phyloP scores from a whole-genome alignment of 2,113 vertebrate genomes.

The Tringa solitaria region DNA sequence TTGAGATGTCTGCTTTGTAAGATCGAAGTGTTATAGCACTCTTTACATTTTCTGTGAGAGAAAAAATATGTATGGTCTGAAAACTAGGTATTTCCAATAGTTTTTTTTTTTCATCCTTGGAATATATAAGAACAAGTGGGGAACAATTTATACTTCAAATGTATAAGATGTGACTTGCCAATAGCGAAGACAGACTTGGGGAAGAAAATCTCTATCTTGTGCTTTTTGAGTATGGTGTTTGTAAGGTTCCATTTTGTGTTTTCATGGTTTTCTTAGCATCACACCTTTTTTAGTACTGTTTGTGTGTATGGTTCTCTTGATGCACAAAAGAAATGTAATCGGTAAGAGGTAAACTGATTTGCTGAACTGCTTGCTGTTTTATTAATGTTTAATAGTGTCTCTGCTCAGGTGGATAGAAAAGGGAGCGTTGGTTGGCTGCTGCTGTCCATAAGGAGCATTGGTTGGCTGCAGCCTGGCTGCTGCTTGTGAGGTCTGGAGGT shows the following conservation, averaged over 20 bases:
- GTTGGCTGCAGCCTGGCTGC: conserved; percentile 54
- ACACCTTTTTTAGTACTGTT: background rate
- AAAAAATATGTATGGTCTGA: background rate
- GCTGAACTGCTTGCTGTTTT: conserved; percentile 42
- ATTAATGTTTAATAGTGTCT: conserved; percentile 54
- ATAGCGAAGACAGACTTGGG: background rate
- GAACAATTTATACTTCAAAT: background rate
- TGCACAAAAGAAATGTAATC: conserved; percentile 6
- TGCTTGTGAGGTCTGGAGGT: conserved; percentile 53
- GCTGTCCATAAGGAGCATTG: conserved; percentile 47
- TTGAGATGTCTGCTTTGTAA: background rate
- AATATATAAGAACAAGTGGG: background rate
- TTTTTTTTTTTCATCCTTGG: background rate
- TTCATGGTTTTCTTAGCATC: background rate
- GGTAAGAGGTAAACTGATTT: conserved; percentile 31
- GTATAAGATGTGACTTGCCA: background rate
- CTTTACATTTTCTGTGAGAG: background rate
- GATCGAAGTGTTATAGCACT: background rate
- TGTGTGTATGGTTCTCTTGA: background rate
- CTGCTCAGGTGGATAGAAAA: conserved; percentile 60
- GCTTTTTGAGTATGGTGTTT: background rate
- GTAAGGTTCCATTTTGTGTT: background rate
- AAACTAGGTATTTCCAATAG: background rate
- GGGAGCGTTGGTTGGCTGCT: conserved; percentile 52
- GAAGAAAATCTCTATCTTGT: background rate